Evolutionary conservation across 1,140 invertebrate genomes (phyloP).

Genomic region (Heterodera carotae): DNA sequence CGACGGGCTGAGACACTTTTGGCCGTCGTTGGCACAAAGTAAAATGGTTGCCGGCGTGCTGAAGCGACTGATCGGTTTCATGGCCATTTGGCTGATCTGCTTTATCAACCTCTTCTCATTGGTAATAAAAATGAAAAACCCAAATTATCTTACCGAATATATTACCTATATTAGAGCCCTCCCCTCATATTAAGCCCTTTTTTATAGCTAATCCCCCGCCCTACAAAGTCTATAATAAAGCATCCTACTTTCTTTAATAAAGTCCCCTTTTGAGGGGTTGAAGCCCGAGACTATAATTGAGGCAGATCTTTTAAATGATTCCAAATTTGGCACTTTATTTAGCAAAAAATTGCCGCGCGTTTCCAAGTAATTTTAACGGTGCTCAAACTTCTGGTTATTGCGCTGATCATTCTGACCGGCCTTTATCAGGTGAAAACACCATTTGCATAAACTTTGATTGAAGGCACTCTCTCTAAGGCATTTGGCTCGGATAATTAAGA

Average conservation of each 20-base stretch:
- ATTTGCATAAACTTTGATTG: too few relatives aligned
- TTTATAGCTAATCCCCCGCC: too few relatives aligned
- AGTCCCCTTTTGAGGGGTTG: too few relatives aligned
- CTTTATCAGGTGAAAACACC: slow-evolving; percentile 52
- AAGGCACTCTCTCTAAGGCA: too few relatives aligned
- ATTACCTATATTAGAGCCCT: too few relatives aligned
- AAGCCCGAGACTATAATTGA: too few relatives aligned
- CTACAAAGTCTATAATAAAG: too few relatives aligned
- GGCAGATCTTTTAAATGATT: neutral
- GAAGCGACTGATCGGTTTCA: slow-evolving; percentile 47
- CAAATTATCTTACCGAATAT: too few relatives aligned
- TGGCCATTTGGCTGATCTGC: slow-evolving; percentile 45
- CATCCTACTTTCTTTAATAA: too few relatives aligned
- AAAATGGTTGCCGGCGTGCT: slow-evolving; percentile 14
- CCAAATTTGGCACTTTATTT: neutral
- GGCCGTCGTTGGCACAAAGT: neutral
- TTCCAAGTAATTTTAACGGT: slow-evolving; percentile 60
- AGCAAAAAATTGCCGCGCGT: slow-evolving; percentile 36
- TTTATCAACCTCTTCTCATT: slow-evolving; percentile 44
- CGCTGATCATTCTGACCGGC: slow-evolving; percentile 54
- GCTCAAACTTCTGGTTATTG: slow-evolving; percentile 51
- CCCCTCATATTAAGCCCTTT: too few relatives aligned
- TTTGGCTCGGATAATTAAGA: too few relatives aligned
- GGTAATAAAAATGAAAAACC: slow-evolving; percentile 14
- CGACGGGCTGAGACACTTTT: slow-evolving; percentile 33